These are phyloP conservation scores for Poecile atricapillus DNA, from an alignment of 2,113 vertebrate genomes.

Conservation along the genomic window DNA sequence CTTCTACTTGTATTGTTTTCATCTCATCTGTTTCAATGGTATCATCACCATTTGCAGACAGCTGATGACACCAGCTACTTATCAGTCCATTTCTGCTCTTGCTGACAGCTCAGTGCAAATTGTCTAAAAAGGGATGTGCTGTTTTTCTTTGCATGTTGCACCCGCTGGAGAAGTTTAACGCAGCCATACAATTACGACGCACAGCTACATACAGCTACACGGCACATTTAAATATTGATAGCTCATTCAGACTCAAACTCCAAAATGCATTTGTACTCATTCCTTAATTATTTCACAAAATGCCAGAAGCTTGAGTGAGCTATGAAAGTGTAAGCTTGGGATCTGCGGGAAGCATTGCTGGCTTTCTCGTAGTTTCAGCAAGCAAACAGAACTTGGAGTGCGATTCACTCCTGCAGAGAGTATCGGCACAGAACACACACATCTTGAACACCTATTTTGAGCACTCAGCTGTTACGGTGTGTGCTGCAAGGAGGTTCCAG, in stretches of 20 bases:
- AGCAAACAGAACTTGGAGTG: neutral
- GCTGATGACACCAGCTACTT: neutral
- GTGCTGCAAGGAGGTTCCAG: too few relatives aligned
- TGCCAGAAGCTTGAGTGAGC: neutral
- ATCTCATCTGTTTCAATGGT: neutral
- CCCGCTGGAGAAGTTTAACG: neutral
- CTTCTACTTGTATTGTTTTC: neutral
- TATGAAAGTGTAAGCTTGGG: neutral
- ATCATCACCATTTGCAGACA: neutral
- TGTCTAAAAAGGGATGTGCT: neutral
- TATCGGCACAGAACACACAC: neutral
- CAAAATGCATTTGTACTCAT: neutral
- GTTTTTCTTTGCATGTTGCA: neutral
- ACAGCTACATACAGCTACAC: neutral
- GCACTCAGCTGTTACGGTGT: neutral
- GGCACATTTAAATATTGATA: neutral
- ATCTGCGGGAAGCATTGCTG: neutral
- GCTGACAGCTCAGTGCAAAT: neutral
- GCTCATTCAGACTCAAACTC: rapidly evolving
- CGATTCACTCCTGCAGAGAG: neutral
- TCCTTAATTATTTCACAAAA: neutral
- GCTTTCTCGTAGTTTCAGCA: neutral
- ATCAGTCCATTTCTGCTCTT: neutral
- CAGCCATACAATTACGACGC: neutral
- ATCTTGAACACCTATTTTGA: neutral